phyloP scores from a whole-genome alignment of 1,140 invertebrate species.

The Berghia stephanieae region DNA sequence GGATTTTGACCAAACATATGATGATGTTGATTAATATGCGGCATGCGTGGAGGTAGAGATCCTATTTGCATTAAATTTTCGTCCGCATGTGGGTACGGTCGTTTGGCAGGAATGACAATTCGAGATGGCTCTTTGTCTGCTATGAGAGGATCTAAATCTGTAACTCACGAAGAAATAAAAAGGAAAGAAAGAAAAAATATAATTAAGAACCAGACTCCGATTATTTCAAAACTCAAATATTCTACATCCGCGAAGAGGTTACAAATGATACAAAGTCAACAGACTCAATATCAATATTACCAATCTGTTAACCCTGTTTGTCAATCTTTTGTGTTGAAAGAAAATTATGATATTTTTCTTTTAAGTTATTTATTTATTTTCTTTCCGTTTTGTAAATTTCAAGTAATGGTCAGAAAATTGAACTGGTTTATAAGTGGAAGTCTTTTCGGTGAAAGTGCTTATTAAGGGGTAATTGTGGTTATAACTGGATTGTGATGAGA shows the following conservation, averaged over 20 bases:
- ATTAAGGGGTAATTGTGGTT: too few relatives aligned
- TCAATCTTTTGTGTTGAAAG: background rate
- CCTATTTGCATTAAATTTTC: slow-evolving; percentile 5
- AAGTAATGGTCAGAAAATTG: too few relatives aligned
- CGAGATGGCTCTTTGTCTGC: slow-evolving; percentile 28
- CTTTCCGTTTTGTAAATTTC: too few relatives aligned
- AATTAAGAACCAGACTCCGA: background rate
- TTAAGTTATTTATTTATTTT: too few relatives aligned
- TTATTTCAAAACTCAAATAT: background rate
- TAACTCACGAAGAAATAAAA: background rate
- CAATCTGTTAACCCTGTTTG: too few relatives aligned
- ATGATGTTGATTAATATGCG: slow-evolving; percentile 16
- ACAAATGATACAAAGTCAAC: too few relatives aligned
- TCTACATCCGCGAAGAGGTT: too few relatives aligned
- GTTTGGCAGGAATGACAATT: slow-evolving; percentile 40
- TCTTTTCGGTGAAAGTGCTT: too few relatives aligned
- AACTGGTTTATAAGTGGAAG: background rate
- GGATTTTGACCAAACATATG: slow-evolving; percentile 1
- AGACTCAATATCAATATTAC: too few relatives aligned
- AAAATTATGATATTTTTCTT: slow-evolving; percentile 18
- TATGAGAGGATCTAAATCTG: background rate
- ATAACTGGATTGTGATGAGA: too few relatives aligned
- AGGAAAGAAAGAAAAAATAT: background rate
- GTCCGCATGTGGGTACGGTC: slow-evolving; percentile 12
- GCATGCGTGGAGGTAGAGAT: slow-evolving; percentile 22